phyloP scores from a whole-genome alignment of 2,888 invertebrate genomes.

The Platycnemis pennipes region DNA sequence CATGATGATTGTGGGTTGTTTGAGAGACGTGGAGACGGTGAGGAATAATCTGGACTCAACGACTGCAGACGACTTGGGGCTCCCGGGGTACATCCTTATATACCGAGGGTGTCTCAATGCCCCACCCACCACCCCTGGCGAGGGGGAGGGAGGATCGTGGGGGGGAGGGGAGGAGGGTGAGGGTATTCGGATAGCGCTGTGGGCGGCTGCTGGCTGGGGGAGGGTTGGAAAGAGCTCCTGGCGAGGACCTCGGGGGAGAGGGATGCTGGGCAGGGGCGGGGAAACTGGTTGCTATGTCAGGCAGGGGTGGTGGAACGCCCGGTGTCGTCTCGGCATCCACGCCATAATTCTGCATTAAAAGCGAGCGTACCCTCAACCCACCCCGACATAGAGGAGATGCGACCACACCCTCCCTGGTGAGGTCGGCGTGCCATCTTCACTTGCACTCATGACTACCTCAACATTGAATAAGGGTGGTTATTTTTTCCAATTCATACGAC shows the following conservation, averaged over 20 bases:
- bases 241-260: background rate
- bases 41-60: constrained; percentile 44
- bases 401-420: background rate
- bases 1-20: constrained; percentile 42
- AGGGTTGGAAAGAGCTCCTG: background rate
- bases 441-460: background rate
- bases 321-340: background rate
- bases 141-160: background rate
- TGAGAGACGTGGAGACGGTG: constrained; percentile 30
- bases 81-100: constrained; percentile 24
- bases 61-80: constrained; percentile 47
- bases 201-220: background rate
- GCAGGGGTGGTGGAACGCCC: background rate
- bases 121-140: constrained; percentile 4
- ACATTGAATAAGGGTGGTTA: too few relatives aligned
- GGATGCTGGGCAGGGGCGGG: background rate
- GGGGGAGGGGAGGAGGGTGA: background rate
- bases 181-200: background rate
- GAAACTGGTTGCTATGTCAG: constrained; percentile 1
- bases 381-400: background rate
- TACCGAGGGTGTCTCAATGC: background rate
- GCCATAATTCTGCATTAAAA: background rate
- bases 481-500: too few relatives aligned
- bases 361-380: background rate
- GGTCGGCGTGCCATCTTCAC: background rate